Evolutionary conservation across 1,140 invertebrate genomes (phyloP), one percentile per base, ranked within the genome.

Genomic region (Elymnias hypermnestra): DNA sequence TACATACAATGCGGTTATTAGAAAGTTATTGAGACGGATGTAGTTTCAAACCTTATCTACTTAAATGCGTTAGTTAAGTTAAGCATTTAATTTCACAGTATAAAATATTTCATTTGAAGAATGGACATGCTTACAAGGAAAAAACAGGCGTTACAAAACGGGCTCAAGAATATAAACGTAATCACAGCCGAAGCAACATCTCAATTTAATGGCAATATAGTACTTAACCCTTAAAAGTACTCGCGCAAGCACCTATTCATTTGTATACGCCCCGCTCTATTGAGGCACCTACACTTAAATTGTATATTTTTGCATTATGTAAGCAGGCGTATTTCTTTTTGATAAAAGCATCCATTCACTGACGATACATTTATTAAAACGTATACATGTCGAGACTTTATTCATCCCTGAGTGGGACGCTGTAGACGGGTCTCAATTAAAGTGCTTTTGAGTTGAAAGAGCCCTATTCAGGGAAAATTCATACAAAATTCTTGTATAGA

Each of bases 301-400:
- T 72, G 69, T 82, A 76, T 72, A 76, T 76, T 72, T 76, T 73
- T 65, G 67, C 71, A 74, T 77, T 71, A 73, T 70, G 51, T 65
- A 73, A 69, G 62, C 54, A 35, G 49, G 46, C 50, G 39, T 56
- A 58, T 57, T 67, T 70, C 65, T 71, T 70, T 76, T 75, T 79
- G 57, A 67, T 69, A 76, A 83, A 81, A 79, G 64, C 60, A 63
- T 19, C 73, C 58, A 81, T 83, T 83, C 79, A 83, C 62, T 21
- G 56, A 38, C 67, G 74, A 81, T 83, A 83, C 79, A 81, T 83
- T 83, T 83, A 81, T 79, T 77, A 81, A 81, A 81, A 69, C 63
- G 72, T 72, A 61, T 65, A 69, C 62, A 64, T 63, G 60, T 58
- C 58, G 64, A 59, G 65, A 66, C 59, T 53, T 53, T 61, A 70